These are phyloP conservation scores for Melinaea marsaeus DNA, from an alignment of 2,888 invertebrate species.

Conservation along the genomic window DNA sequence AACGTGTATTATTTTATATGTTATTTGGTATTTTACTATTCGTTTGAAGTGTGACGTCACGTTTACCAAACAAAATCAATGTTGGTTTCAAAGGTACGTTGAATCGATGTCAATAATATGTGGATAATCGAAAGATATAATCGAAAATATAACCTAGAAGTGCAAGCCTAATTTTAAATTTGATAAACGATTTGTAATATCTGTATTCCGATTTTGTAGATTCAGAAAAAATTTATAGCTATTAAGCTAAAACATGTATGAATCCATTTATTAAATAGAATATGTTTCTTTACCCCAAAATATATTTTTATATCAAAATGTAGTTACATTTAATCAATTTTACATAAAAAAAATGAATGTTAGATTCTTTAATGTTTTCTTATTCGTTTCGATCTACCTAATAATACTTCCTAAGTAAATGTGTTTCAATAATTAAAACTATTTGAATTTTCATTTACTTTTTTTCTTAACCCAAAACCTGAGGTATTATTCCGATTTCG, in stretches of 20 bases:
- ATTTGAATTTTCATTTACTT: constrained; percentile 15
- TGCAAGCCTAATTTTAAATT: constrained; percentile 20
- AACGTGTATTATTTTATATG: too few species aligned
- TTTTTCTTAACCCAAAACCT: constrained; percentile 6
- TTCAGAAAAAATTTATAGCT: too few species aligned
- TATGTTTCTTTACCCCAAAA: constrained; percentile 10
- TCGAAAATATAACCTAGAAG: constrained; percentile 4
- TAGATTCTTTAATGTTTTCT: constrained; percentile 8
- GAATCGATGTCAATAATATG: too few species aligned
- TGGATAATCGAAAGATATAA: too few species aligned
- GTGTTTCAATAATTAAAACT: constrained; percentile 25
- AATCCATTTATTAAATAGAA: not conserved
- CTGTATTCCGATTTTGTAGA: too few species aligned
- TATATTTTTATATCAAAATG: constrained; percentile 8
- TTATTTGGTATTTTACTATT: too few species aligned
- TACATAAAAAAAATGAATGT: not conserved
- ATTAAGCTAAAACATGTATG: too few species aligned
- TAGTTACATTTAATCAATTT: not conserved
- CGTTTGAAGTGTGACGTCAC: too few species aligned
- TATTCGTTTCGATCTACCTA: constrained; percentile 9
- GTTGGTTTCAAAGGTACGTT: too few species aligned
- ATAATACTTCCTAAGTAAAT: constrained; percentile 18
- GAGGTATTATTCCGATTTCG: not conserved
- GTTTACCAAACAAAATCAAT: too few species aligned
- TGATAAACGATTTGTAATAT: constrained; percentile 10